Base-by-base conservation (phyloP, 2,888 invertebrate species). In the Cheilosia grossa region DNA sequence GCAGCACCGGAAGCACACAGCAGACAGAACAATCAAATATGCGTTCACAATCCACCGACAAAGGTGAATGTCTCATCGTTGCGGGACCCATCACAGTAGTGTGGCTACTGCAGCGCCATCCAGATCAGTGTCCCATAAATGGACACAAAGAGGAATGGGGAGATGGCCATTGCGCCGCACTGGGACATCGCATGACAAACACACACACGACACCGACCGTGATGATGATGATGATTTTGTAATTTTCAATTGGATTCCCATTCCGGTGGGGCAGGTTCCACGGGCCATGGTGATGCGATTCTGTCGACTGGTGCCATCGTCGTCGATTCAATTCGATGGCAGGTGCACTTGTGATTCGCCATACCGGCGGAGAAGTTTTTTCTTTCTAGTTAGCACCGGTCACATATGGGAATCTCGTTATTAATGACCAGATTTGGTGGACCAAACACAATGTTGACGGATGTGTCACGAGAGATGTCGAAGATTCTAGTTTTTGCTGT, bases 221-320 rank as follows among this genome's bases (percentile, higher is more conserved):
- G 73, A 42, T 61, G 67, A 78, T 78, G 78, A 66, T 69, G 82
- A 79, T 79, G 79, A 74, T 79, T 82, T 82, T 79, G 82, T 83
- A 83, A 83, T 79, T 83, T 83, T 78, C 82, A 74, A 83, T 83
- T 83, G 67, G 51, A 83, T 69, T 83, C 67, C 73, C 56, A 69
- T 72, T 82, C 66, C 61, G 59, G 78, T 42, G 66, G 17, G 42
- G 82, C 79, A 72, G 73, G 66, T 78, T 75, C 44, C 54, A 66
- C 42, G 17, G 44, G 56, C 47, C 13, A 17, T 53, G 17, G 9
- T 30, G 56, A 30, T 40, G 15, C 40, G 56, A 30, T 40, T 10
- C 47, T 59, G 64, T 37, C 27, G 58, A 42, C 37, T 27, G 24
- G n/a, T 15, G 27, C 59, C 59, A 30, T 58, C 56, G 19, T 17